phyloP scores from a whole-genome alignment of 2,888 invertebrate species.

The Amphipoea lucens region DNA sequence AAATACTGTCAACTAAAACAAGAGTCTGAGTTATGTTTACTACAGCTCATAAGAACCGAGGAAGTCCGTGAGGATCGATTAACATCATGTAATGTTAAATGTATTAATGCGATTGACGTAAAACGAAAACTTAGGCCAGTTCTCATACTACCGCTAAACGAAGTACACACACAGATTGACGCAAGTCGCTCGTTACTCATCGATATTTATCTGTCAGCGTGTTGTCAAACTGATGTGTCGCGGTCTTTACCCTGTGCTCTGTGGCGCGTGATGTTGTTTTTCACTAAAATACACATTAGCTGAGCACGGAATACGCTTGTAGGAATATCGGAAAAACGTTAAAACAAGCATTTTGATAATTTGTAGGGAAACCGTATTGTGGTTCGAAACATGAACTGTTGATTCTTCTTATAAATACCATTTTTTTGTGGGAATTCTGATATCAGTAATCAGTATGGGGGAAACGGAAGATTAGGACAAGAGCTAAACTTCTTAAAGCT shows the following conservation, averaged over 20 bases:
- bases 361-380: neutral
- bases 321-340: neutral
- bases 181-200: slow-evolving; percentile 73
- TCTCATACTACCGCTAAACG: slow-evolving; percentile 80
- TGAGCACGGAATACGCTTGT: slow-evolving; percentile 15
- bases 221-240: slow-evolving; percentile 64
- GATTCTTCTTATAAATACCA: neutral
- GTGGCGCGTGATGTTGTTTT: slow-evolving; percentile 61
- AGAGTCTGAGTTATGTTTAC: neutral
- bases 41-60: slow-evolving; percentile 35
- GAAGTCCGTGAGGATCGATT: slow-evolving; percentile 74
- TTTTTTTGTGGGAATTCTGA: neutral
- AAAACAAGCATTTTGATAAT: slow-evolving; percentile 13
- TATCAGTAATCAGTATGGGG: neutral
- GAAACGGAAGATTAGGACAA: neutral
- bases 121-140: slow-evolving; percentile 76
- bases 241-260: slow-evolving; percentile 65
- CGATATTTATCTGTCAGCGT: slow-evolving; percentile 66
- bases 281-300: slow-evolving; percentile 57
- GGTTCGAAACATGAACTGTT: neutral
- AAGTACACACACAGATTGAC: slow-evolving; percentile 81
- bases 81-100: slow-evolving; percentile 69
- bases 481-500: neutral
- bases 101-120: slow-evolving; percentile 80
- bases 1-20: neutral